Evolutionary conservation across 2,113 vertebrate species (phyloP).

Genomic region (Isichthys henryi): DNA sequence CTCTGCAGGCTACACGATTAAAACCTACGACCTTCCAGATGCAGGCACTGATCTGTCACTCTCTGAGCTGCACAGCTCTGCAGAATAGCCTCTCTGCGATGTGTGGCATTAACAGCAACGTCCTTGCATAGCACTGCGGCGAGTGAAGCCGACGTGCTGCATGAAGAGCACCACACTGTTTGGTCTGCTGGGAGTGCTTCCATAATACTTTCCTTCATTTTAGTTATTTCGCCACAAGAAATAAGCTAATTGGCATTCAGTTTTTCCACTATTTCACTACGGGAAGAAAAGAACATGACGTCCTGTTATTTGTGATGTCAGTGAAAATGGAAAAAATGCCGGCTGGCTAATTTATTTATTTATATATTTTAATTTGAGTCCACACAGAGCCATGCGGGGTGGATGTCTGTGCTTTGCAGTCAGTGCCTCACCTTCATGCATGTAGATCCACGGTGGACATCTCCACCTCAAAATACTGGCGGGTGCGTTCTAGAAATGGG

Average conservation of each 20-base stretch:
- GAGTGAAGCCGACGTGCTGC: background rate
- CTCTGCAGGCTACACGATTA: background rate
- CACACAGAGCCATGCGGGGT: background rate
- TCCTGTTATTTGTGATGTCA: background rate
- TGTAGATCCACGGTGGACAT: background rate
- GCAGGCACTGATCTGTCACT: background rate
- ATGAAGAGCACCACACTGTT: background rate
- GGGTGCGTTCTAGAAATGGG: background rate
- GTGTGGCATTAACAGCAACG: constrained; percentile 29
- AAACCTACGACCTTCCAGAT: too few species aligned
- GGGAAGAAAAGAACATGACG: background rate
- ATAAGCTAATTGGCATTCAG: background rate
- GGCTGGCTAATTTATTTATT: background rate
- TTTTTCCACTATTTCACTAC: background rate
- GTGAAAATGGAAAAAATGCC: background rate
- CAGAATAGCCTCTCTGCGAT: constrained; percentile 20
- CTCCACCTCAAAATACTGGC: background rate
- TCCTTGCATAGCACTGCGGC: background rate
- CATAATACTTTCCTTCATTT: background rate
- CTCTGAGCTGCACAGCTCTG: constrained; percentile 25
- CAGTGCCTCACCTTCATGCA: background rate
- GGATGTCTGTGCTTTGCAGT: background rate
- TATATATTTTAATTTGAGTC: background rate
- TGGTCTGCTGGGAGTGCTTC: background rate
- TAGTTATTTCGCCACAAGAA: background rate